Base-by-base conservation (phyloP, 1,140 invertebrate species). In the Drosophila leontia region DNA sequence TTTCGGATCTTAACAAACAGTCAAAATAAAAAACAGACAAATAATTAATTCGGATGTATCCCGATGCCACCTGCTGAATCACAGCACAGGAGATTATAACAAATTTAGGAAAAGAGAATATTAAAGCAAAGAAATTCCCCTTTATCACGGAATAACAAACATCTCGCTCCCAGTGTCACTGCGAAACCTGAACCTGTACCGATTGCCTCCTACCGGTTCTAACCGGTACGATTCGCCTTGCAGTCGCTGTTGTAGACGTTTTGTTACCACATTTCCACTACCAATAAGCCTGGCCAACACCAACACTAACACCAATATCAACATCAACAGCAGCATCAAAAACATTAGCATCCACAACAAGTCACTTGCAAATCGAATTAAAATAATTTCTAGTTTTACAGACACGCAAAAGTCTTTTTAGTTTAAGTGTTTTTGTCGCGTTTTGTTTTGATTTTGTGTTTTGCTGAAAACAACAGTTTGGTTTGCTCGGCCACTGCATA, bases 151-250 rank as follows among this genome's bases (percentile, higher is more conserved):
- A 71, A 37, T 55, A 23, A 37, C 51, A 55, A 17, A 72, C 29
- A 48, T 51, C 67, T 59, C 29, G 41, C 17, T 15, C n/a, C n/a
- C 44, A 42, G 15, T 59, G 37, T 57, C n/a, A n/a, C 42, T 15
- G 19, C n/a, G 53, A 80, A 76, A 76, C 57, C 60, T 75, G 35
- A 75, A 76, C 82, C 75, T 48, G 83, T 67, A 47, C 53, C 53
- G 64, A 63, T 84, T 80, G 71, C 47, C 50, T 67, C 29, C 32
- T 78, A 75, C 83, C 77, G 82, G 83, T 87, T 88, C 53, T 56
- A 88, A 78, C 84, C 84, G 64, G 83, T 77, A 70, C 47, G 62
- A 61, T 72, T 82, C 75, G 70, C 53, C 79, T 64, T 78, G 64
- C 75, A 79, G 50, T 78, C 56, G 39, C 71, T 19, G 29, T 53